A percentile compares a stretch with the other conserved stretches of the same genome.
Evolutionary conservation across 2,113 vertebrate genomes (phyloP).

Genomic region (Thermophis baileyi): DNA sequence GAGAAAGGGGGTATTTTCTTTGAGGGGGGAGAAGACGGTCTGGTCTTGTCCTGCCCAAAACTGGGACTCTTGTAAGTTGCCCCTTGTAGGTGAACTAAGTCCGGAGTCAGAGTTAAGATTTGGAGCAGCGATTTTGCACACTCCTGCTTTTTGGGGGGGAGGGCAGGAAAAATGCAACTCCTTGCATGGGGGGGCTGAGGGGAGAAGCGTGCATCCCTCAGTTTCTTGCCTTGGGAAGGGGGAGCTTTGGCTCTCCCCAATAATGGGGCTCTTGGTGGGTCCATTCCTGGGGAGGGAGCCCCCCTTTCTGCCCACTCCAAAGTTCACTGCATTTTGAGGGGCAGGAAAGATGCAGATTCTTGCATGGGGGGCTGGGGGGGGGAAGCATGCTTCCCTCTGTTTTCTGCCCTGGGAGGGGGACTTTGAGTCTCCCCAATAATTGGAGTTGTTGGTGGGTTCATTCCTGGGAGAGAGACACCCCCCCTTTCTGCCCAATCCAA

Average conservation of each 20-base stretch:
- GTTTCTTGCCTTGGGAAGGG: background rate
- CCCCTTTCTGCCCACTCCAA: background rate
- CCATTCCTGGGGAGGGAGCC: background rate
- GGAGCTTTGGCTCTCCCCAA: background rate
- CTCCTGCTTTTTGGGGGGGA: background rate
- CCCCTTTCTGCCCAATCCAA: background rate
- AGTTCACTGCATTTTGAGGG: background rate
- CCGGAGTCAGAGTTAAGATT: background rate
- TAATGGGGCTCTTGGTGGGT: background rate
- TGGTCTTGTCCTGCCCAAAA: no score
- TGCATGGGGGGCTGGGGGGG: background rate
- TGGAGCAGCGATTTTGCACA: fast-evolving
- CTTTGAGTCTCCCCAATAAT: background rate
- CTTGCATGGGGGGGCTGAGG: background rate
- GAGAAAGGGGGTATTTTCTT: fast-evolving
- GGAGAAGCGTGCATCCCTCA: background rate
- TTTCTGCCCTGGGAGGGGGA: background rate
- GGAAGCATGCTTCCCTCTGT: background rate
- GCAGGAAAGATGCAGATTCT: background rate
- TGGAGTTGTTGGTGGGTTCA: no score
- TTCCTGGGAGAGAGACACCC: no score
- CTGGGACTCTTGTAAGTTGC: background rate
- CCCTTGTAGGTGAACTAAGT: background rate
- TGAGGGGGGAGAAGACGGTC: background rate
- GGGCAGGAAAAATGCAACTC: background rate